Evolutionary conservation across 1,140 invertebrate genomes (phyloP).

Genomic region (Scaptomyza graminum): DNA sequence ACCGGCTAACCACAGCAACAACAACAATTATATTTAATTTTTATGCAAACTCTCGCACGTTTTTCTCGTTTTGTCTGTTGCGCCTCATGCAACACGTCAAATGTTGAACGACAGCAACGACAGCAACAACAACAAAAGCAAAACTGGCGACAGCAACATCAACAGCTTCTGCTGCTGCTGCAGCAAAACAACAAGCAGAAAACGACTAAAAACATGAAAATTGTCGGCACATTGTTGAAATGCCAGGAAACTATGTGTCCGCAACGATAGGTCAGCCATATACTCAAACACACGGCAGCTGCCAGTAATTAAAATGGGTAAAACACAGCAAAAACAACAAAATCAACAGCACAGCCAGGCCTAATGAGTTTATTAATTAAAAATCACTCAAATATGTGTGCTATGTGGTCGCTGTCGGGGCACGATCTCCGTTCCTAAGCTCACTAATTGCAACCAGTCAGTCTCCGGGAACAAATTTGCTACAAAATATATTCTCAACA

Average conservation of each 20-base stretch:
- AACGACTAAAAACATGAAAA: conserved; percentile 73
- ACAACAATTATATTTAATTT: conserved; percentile 77
- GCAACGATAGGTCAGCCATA: conserved; percentile 34
- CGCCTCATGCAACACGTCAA: conserved; percentile 74
- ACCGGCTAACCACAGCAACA: conserved; percentile 47
- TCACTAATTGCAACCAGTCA: conserved; percentile 46
- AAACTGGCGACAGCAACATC: conserved; percentile 44
- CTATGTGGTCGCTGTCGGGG: conserved; percentile 9
- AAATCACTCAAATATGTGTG: conserved; percentile 57
- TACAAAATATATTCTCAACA: no score
- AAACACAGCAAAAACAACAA: conserved; percentile 40
- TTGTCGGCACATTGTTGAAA: conserved; percentile 75
- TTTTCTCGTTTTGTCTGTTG: conserved; percentile 62
- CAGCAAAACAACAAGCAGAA: conserved; percentile 25
- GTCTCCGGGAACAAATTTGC: conserved; percentile 10
- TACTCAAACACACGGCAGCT: conserved; percentile 43
- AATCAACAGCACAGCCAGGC: conserved; percentile 31
- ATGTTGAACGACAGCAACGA: conserved; percentile 65
- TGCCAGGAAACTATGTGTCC: conserved; percentile 72
- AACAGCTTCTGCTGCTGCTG: conserved; percentile 15
- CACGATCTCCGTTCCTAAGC: conserved; percentile 25
- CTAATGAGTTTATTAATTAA: conserved; percentile 80
- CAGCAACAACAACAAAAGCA: conserved; percentile 64
- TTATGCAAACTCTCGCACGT: conserved; percentile 67
- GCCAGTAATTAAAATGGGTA: conserved; percentile 75